phyloP scores from a whole-genome alignment of 53 echinoderm and acorn worm species.

The Antedon mediterranea region DNA sequence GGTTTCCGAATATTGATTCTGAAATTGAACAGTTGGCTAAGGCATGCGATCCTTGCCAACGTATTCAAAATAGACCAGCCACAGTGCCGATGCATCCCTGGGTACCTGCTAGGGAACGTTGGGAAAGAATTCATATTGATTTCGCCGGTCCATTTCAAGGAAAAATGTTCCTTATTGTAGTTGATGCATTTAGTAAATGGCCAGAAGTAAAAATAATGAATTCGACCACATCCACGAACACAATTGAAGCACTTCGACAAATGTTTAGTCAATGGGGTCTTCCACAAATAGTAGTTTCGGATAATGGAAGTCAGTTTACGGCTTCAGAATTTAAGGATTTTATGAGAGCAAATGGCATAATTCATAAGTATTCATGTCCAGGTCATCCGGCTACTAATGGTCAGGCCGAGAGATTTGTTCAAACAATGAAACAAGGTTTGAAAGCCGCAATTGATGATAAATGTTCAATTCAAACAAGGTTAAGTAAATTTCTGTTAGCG shows the following conservation, averaged over 20 bases:
- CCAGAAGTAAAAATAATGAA: constrained; percentile 7
- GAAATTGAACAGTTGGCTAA: constrained; percentile 10
- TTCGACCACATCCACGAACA: not conserved
- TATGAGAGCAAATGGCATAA: constrained; percentile 2
- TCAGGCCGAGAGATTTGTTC: constrained; percentile 5
- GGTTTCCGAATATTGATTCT: constrained; percentile 12
- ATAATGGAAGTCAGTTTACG: not conserved
- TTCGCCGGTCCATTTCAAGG: constrained; percentile 3
- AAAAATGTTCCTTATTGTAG: constrained; percentile 4
- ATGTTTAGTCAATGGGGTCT: constrained; percentile 7
- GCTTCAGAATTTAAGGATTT: constrained; percentile 1
- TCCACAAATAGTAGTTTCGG: constrained; percentile 1
- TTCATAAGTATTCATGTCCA: constrained; percentile 12
- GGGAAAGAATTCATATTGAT: not conserved
- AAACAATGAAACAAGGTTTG: constrained; percentile 7
- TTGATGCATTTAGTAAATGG: constrained; percentile 13
- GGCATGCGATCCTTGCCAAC: constrained; percentile 7
- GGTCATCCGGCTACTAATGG: constrained; percentile 10
- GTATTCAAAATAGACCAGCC: not conserved
- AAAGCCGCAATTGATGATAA: constrained; percentile 1
- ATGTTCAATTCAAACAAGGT: not conserved
- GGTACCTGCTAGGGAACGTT: constrained; percentile 8
- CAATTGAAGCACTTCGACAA: constrained; percentile 6
- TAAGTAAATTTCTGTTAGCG: constrained; percentile 4
- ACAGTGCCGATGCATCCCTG: constrained; percentile 6